Evolutionary conservation across 2,113 vertebrate genomes (phyloP).

Genomic region (Anolis sagrei): DNA sequence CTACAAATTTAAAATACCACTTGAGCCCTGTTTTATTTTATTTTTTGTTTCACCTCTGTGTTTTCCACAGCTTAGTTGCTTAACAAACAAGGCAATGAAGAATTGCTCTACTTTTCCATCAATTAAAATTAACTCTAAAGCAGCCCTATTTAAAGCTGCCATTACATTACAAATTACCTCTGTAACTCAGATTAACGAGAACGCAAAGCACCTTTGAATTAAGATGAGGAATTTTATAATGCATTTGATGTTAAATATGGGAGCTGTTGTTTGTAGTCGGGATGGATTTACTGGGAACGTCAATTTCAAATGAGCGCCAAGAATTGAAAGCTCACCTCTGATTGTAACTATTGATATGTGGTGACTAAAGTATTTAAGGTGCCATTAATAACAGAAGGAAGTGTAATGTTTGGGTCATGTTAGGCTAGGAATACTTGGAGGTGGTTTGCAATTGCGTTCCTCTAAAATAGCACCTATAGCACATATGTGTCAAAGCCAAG

Average conservation of each 20-base stretch:
- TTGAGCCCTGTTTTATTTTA: background rate
- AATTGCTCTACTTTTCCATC: background rate
- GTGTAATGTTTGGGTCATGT: background rate
- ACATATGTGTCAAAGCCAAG: no score
- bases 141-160: slow-evolving; percentile 40
- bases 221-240: slow-evolving; percentile 45
- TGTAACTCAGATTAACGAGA: slow-evolving; percentile 34
- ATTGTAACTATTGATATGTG: slow-evolving; percentile 37
- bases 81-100: slow-evolving; percentile 7
- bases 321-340: slow-evolving; percentile 42
- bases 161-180: slow-evolving; percentile 16
- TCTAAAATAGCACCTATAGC: no score
- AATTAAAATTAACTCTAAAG: background rate
- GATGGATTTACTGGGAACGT: background rate
- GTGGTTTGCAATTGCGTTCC: no score
- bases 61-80: background rate
- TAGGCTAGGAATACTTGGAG: no score
- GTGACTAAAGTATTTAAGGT: slow-evolving; percentile 34
- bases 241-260: slow-evolving; percentile 60
- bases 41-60: background rate
- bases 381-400: slow-evolving; percentile 9
- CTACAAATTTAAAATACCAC: background rate
- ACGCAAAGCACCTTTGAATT: slow-evolving; percentile 53
- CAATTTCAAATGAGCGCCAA: background rate
- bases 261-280: slow-evolving; percentile 11